A percentile compares a stretch with the other conserved stretches of the same genome.
Evolutionary conservation across 2,888 invertebrate genomes (phyloP).

Genomic region (Cancer borealis): DNA sequence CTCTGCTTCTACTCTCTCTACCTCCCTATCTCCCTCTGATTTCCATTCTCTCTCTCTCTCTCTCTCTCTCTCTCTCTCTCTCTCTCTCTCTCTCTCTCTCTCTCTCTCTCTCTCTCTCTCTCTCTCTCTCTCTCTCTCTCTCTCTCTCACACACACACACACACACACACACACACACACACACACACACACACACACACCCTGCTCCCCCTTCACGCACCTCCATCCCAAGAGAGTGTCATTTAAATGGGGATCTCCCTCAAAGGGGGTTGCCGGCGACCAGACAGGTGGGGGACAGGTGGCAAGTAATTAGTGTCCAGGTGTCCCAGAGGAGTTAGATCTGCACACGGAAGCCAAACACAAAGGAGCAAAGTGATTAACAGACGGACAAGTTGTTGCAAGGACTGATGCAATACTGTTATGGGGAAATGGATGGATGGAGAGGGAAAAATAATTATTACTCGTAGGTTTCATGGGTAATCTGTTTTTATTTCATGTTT

Average conservation of each 20-base stretch:
- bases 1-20: not conserved
- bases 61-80: too few relatives aligned
- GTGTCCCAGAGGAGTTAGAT: not conserved
- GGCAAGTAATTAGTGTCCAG: constrained; percentile 35
- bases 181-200: too few relatives aligned
- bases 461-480: not conserved
- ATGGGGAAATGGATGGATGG: not conserved
- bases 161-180: too few relatives aligned
- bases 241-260: not conserved
- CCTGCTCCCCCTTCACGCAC: not conserved
- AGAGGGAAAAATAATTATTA: not conserved
- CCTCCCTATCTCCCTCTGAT: too few relatives aligned
- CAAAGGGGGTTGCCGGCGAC: not conserved
- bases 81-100: not conserved
- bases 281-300: constrained; percentile 36
- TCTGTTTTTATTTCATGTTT: too few relatives aligned
- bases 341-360: constrained; percentile 12
- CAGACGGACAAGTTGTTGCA: not conserved
- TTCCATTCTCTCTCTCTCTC: too few relatives aligned
- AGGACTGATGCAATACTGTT: not conserved
- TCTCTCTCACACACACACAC: too few relatives aligned
- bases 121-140: constrained; percentile 42
- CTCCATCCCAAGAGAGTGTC: constrained; percentile 21
- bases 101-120: not conserved
- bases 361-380: not conserved